Percentiles rank a stretch among this genome's conserved stretches.
phyloP scores from a whole-genome alignment of 2,797 vertebrate species.

The Etheostoma nigrum region DNA sequence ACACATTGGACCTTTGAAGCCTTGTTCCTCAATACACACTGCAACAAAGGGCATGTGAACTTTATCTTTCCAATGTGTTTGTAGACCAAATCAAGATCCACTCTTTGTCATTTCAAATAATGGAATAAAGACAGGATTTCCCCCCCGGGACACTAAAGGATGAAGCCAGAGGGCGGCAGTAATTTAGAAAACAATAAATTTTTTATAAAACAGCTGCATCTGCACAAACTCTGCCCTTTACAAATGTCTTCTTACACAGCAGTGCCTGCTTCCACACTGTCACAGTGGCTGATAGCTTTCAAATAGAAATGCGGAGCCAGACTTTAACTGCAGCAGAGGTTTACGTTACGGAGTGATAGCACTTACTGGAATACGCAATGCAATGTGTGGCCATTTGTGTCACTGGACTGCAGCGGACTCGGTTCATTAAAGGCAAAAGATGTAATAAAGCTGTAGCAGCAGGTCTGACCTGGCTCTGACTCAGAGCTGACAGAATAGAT shows the following conservation, averaged over 20 bases:
- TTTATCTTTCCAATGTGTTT: background rate
- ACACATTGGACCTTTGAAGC: background rate
- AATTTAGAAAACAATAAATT: conserved; percentile 3
- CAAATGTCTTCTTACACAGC: background rate
- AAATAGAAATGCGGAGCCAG: conserved; percentile 18
- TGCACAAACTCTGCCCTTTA: conserved; percentile 11
- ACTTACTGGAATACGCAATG: conserved; percentile 45
- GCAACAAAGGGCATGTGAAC: background rate
- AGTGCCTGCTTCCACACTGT: background rate
- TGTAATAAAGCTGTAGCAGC: conserved; percentile 34
- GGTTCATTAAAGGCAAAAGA: conserved; percentile 49
- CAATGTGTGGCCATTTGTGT: conserved; percentile 24
- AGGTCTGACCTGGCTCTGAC: conserved; percentile 3
- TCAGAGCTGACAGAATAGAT: background rate
- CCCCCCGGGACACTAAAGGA: background rate
- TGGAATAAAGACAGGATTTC: background rate
- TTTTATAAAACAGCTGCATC: conserved; percentile 12
- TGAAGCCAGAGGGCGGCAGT: background rate
- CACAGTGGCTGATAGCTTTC: conserved; percentile 24
- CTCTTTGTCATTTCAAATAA: background rate
- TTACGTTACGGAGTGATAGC: conserved; percentile 34
- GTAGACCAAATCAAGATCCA: background rate
- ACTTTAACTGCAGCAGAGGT: conserved; percentile 25
- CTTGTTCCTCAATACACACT: background rate
- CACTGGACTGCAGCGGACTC: conserved; percentile 15